Evolutionary conservation across 30 jellyfish, hydroid and myxozoan species (phyloP).

Genomic region (Pseudorhiza aurosa): DNA sequence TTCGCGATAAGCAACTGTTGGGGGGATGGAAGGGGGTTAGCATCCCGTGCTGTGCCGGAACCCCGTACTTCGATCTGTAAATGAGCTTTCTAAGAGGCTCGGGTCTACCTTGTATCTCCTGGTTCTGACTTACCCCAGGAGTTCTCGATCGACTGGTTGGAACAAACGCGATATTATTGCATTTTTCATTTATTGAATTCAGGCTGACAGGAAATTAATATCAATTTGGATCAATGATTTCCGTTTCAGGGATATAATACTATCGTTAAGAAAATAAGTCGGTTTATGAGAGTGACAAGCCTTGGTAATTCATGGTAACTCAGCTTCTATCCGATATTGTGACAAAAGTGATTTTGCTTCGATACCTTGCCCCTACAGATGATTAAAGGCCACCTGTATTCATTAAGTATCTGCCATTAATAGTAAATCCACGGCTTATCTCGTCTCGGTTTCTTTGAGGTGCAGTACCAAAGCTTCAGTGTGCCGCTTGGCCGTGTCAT

Average conservation of each 20-base stretch:
- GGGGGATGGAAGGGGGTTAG: no score
- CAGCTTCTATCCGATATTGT: slow-evolving; percentile 31
- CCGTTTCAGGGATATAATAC: slow-evolving; percentile 19
- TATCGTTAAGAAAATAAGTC: not conserved
- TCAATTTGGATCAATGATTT: slow-evolving; percentile 15
- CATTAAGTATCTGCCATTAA: slow-evolving; percentile 33
- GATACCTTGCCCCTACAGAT: slow-evolving; percentile 25
- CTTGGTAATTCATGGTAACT: not conserved
- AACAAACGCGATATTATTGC: not conserved
- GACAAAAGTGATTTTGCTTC: not conserved
- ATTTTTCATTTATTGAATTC: not conserved
- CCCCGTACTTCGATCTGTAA: no score
- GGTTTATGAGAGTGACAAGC: not conserved
- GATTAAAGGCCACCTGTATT: slow-evolving; percentile 42
- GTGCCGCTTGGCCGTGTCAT: slow-evolving; percentile 5
- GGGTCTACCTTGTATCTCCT: no score
- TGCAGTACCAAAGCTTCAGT: slow-evolving; percentile 2
- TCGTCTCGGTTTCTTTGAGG: slow-evolving; percentile 3
- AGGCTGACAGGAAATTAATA: slow-evolving; percentile 21
- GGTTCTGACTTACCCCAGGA: no score
- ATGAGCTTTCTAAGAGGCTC: no score
- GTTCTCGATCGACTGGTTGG: no score
- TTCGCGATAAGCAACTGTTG: no score
- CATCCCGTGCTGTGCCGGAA: no score
- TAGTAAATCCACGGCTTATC: slow-evolving; percentile 3